Evolutionary conservation across 1,140 invertebrate genomes (phyloP), one percentile per base, ranked within the genome.

Genomic region (Drosophila parvula): DNA sequence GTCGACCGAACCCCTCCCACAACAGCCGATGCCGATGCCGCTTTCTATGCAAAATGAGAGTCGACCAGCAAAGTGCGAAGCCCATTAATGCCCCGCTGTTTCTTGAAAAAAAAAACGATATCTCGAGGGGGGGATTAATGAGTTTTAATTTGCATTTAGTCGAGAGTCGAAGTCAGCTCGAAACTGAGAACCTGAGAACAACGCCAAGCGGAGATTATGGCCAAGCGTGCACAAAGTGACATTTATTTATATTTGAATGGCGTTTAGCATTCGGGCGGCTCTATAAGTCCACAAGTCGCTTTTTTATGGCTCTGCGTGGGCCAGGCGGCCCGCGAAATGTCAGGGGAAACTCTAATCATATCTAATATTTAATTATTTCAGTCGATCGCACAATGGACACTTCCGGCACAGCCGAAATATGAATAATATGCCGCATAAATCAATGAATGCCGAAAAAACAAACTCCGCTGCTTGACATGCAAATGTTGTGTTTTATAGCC

Each of bases 401-500:
- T 86, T 86, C 82, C 82, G 82, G 76, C 75, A 74, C 64, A 68
- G 62, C 38, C 73, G 45, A 73, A 61, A 38, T 62, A 74, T 74
- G 60, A 62, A 79, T 74, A 79, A 61, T 67, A 63, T 45, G 60
- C 38, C 59, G n/a, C 50, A 71, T 65, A 74, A 89, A 78, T 88
- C 79, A 71, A 58, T 14, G 34, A 38, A 38, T 70, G 74, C 40
- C 43, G 47, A 68, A 44, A 69, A 83, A 28, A n/a, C 34, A 38
- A 16, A 77, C 76, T 70, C 47, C 34, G 41, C 84, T 89, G 74
- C 63, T 90, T 90, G 86, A 83, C 77, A 90, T 90, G 86, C 82
- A 90, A 90, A 90, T 90, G 86, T 90, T 82, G 88, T 86, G 82
- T 90, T 90, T 90, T 90, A 90, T 86, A 56, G 79, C 82, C 88